Evolutionary conservation across 2,113 vertebrate genomes (phyloP).

Genomic region (Fukomys damarensis): DNA sequence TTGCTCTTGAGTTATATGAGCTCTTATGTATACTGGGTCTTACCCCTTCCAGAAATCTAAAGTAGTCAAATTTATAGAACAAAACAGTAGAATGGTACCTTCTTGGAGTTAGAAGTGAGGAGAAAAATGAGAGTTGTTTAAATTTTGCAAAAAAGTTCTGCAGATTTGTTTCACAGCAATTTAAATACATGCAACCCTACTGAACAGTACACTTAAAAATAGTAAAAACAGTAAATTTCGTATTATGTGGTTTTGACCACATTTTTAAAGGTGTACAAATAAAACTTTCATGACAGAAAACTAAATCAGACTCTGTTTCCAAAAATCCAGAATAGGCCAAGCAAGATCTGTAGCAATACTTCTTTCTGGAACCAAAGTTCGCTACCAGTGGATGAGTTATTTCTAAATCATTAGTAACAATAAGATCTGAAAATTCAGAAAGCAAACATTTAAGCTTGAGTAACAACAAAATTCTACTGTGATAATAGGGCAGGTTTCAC

Average conservation of each 20-base stretch:
- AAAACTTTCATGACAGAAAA: neutral
- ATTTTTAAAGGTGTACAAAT: neutral
- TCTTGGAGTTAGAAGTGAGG: neutral
- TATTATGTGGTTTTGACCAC: neutral
- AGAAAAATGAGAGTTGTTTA: neutral
- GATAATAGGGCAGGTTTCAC: neutral
- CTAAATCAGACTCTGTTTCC: slow-evolving; percentile 3
- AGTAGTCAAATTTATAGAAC: neutral
- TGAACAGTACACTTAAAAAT: neutral
- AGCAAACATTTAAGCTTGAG: neutral
- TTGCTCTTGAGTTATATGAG: neutral
- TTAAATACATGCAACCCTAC: neutral
- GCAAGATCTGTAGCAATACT: neutral
- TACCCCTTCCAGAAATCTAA: neutral
- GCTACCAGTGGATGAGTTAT: neutral
- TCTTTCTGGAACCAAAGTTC: neutral
- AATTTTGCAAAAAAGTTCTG: neutral
- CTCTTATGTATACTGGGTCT: neutral
- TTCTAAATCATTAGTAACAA: neutral
- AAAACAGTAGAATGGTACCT: neutral
- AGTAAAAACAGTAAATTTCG: neutral
- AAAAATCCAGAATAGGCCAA: neutral
- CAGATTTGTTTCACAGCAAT: neutral
- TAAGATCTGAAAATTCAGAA: neutral
- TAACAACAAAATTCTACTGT: neutral